These are phyloP conservation scores for Alectoris magna DNA, from an alignment of 2,797 vertebrate species.

Conservation along the genomic window DNA sequence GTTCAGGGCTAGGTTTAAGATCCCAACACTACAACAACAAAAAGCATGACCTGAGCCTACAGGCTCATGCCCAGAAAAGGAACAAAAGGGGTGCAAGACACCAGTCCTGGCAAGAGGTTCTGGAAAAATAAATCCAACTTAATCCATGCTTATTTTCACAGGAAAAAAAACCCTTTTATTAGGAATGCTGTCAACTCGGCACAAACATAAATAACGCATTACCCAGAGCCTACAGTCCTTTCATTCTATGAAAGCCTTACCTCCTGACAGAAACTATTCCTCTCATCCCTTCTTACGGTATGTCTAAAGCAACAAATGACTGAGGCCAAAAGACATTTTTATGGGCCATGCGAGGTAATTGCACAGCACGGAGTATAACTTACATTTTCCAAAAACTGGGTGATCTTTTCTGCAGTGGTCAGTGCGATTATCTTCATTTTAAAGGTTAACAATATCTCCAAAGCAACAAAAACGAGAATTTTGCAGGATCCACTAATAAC, in stretches of 20 bases:
- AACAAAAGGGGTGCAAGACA: background rate
- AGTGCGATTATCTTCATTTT: conserved; percentile 92
- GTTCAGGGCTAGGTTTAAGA: background rate
- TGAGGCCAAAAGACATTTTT: background rate
- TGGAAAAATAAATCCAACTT: background rate
- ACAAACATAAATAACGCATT: background rate
- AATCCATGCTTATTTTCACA: background rate
- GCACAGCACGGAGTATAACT: conserved; percentile 71
- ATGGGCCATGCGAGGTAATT: background rate
- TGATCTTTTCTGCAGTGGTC: conserved; percentile 86
- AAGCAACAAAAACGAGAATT: conserved; percentile 94
- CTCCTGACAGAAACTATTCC: background rate
- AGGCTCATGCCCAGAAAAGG: background rate
- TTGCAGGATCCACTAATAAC: conserved; percentile 98
- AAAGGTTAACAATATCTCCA: conserved; percentile 95
- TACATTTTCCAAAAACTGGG: conserved; percentile 91
- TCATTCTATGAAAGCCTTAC: background rate
- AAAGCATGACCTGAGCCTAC: background rate
- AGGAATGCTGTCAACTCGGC: background rate
- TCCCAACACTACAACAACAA: background rate
- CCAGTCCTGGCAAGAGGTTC: background rate
- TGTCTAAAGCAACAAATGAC: background rate
- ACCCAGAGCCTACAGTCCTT: background rate
- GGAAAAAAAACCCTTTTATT: background rate
- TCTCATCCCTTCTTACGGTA: background rate